phyloP scores from a whole-genome alignment of 1,140 invertebrate genomes.

The Notospermus geniculatus region DNA sequence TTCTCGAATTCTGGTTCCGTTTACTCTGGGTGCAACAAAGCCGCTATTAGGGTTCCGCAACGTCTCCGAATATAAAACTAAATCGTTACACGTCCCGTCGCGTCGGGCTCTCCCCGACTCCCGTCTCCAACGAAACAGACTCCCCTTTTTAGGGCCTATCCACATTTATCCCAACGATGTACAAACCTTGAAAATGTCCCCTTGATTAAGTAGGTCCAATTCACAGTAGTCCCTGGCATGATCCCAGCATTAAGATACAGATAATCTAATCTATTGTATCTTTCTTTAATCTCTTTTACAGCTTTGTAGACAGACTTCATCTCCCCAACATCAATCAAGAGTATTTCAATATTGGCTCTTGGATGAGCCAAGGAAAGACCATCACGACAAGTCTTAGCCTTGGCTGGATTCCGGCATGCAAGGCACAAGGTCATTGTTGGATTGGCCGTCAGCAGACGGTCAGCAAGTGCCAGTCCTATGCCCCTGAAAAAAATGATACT shows the following conservation, averaged over 20 bases:
- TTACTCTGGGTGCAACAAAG: too few relatives aligned
- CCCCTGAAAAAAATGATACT: conserved; percentile 27
- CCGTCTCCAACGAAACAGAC: too few relatives aligned
- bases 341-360: conserved; percentile 26
- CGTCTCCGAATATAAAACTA: too few relatives aligned
- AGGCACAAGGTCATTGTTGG: conserved; percentile 32
- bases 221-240: conserved; percentile 33
- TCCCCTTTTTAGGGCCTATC: too few relatives aligned
- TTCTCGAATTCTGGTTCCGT: too few relatives aligned
- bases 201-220: conserved; percentile 30
- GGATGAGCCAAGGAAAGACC: conserved; percentile 23
- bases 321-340: conserved; percentile 36
- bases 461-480: conserved; percentile 32
- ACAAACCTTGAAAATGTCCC: conserved; percentile 25
- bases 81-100: too few relatives aligned
- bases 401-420: conserved; percentile 33
- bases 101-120: too few relatives aligned
- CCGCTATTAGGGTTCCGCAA: too few relatives aligned
- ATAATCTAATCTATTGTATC: conserved; percentile 38
- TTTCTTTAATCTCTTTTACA: conserved; percentile 30
- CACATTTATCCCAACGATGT: too few relatives aligned
- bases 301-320: conserved; percentile 37
- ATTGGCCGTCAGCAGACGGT: conserved; percentile 29
- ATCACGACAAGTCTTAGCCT: conserved; percentile 27
- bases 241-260: conserved; percentile 46